A percentile compares a stretch with the other conserved stretches of the same genome.
Evolutionary conservation across 1,140 invertebrate species (phyloP).

Genomic region (Pachypsylla venusta): DNA sequence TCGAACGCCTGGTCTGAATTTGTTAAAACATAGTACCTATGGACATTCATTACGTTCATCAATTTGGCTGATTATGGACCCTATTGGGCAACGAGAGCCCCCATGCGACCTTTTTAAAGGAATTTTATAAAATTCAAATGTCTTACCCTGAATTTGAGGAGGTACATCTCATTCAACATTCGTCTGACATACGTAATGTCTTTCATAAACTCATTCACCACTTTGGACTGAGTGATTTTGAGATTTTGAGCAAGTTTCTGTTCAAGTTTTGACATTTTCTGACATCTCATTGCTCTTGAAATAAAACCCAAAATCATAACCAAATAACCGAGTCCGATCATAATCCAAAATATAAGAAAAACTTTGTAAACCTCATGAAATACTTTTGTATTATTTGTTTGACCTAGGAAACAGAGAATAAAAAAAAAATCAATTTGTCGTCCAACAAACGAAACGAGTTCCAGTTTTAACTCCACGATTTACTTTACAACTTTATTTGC

Average conservation of each 20-base stretch:
- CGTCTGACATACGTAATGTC: constrained; percentile 54
- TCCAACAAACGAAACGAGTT: too few relatives aligned
- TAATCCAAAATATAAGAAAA: constrained; percentile 68
- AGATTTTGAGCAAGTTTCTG: constrained; percentile 56
- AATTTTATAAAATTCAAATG: too few relatives aligned
- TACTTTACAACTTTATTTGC: too few relatives aligned
- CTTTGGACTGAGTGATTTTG: constrained; percentile 57
- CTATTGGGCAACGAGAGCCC: too few relatives aligned
- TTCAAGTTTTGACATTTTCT: constrained; percentile 54
- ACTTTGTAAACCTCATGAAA: constrained; percentile 53
- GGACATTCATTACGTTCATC: too few relatives aligned
- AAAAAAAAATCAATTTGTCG: too few relatives aligned
- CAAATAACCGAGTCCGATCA: constrained; percentile 76
- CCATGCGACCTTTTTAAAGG: neutral
- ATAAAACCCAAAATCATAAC: constrained; percentile 85
- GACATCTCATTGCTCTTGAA: constrained; percentile 52
- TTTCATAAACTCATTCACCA: constrained; percentile 58
- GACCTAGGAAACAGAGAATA: constrained; percentile 19
- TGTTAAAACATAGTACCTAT: neutral
- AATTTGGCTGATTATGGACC: neutral
- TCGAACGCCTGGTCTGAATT: too few relatives aligned
- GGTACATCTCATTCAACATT: constrained; percentile 59
- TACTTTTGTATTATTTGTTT: constrained; percentile 12
- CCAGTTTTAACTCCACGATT: too few relatives aligned
- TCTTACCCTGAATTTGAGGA: constrained; percentile 58